Evolutionary conservation across 2,113 vertebrate species (phyloP), one percentile per base, ranked within the genome.

Genomic region (Halichoeres trimaculatus): DNA sequence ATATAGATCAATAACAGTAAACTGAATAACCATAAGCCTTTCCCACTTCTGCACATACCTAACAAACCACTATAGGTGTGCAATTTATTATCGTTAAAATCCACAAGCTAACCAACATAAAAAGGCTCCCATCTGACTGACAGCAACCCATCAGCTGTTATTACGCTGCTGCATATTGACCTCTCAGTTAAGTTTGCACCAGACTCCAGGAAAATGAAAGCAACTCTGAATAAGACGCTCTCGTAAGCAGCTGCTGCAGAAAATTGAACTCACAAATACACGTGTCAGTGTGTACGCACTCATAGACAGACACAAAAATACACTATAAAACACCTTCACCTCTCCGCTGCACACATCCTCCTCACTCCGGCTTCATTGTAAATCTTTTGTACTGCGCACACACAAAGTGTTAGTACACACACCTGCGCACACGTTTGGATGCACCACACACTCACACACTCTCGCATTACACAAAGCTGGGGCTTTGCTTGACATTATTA

Each of bases 401-500:
- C 76, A 34, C 55, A 40, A 22, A 52, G 17, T 24, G 22, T 19
- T 34, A 19, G 38, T n/a, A 64, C 54, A 56, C 70, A 68, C 60
- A 64, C 74, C 8, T 52, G 26, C 67, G 72, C 76, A 53, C 67
- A 41, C 48, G 35, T 57, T 19, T 10, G 16, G 60, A 54, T 16
- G 58, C 73, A 60, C 52, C 47, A 47, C 65, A 79, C 67, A 65
- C 26, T 10, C 45, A 30, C 30, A 30, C 85, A 78, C 68, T 38
- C 59, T 63, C 6, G 20, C 76, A 60, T 67, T 74, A 81, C 78
- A 90, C 87, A 90, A 87, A 88, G 84, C 74, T 68, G 56, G 81
- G 81, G 87, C 90, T 88, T 91, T 91, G 89, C 85, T 80, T 92
- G 93, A 93, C 91, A 93, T 94, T 93, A 94, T 94, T 93, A 94